phyloP scores from a whole-genome alignment of 2,113 vertebrate genomes.

The Amphiprion ocellaris region DNA sequence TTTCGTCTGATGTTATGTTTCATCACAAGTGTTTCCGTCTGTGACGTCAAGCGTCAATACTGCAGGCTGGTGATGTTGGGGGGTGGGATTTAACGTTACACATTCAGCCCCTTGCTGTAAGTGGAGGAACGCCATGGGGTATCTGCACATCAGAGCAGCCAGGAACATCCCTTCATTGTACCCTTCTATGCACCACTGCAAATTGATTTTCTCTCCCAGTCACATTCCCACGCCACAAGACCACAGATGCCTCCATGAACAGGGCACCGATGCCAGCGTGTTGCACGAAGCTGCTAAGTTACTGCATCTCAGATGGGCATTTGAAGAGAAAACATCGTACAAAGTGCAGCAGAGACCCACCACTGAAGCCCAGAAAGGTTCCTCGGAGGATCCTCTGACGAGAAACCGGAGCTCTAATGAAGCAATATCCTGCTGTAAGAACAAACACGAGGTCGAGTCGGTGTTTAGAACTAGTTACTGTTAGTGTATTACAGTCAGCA shows the following conservation, averaged over 20 bases:
- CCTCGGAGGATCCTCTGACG: constrained; percentile 18
- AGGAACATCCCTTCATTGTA: constrained; percentile 58
- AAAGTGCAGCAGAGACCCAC: constrained; percentile 30
- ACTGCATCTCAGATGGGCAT: constrained; percentile 46
- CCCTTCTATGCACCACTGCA: constrained; percentile 34
- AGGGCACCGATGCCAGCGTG: constrained; percentile 53
- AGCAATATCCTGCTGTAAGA: constrained; percentile 17
- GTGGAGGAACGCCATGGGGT: constrained; percentile 49
- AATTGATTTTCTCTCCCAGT: constrained; percentile 66
- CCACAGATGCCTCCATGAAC: constrained; percentile 40
- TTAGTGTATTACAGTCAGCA: constrained; percentile 27
- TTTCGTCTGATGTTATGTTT: constrained; percentile 8
- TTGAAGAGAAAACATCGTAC: constrained; percentile 39
- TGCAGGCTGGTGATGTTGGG: constrained; percentile 37
- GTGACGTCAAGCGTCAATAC: constrained; percentile 50
- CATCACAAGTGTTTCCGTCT: constrained; percentile 19
- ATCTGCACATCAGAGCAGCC: constrained; percentile 62
- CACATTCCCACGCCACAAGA: constrained; percentile 41
- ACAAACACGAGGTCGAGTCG: constrained; percentile 27
- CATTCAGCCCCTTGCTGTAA: constrained; percentile 61
- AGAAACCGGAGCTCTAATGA: constrained; percentile 27
- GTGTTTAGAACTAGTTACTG: constrained; percentile 15
- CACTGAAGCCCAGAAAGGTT: not conserved
- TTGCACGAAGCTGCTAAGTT: constrained; percentile 56
- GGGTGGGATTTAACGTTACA: constrained; percentile 55